phyloP scores from a whole-genome alignment of 2,888 invertebrate species.

The Teleiodes luculella region DNA sequence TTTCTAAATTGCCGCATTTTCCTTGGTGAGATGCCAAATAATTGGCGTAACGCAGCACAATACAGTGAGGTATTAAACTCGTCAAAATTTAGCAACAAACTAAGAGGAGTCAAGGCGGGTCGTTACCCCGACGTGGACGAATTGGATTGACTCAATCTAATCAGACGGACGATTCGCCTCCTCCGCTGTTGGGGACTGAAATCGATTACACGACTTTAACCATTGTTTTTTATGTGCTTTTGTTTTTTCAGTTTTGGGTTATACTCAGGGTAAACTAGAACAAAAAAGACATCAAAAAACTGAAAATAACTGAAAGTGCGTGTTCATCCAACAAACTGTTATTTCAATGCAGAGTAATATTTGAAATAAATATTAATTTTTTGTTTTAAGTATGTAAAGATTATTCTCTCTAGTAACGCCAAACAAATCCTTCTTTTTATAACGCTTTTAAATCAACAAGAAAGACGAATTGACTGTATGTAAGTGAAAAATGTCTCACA shows the following conservation, averaged over 20 bases:
- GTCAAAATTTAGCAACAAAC: background rate
- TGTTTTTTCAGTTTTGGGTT: too few relatives aligned
- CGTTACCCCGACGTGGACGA: slow-evolving; percentile 2
- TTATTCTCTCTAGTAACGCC: too few relatives aligned
- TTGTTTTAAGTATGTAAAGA: too few relatives aligned
- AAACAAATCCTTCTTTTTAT: too few relatives aligned
- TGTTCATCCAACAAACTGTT: too few relatives aligned
- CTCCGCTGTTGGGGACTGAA: background rate
- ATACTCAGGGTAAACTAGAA: too few relatives aligned
- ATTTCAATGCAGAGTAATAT: too few relatives aligned
- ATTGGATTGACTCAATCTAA: slow-evolving; percentile 22
- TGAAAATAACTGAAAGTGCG: background rate
- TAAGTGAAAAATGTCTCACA: background rate
- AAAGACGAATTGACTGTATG: too few relatives aligned
- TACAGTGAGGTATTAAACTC: background rate
- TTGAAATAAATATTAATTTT: too few relatives aligned
- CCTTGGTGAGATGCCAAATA: background rate
- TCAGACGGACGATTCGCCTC: slow-evolving; percentile 17
- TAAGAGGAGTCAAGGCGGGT: slow-evolving; percentile 5
- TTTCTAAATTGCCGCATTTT: background rate
- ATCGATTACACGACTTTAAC: too few relatives aligned
- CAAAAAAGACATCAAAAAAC: background rate
- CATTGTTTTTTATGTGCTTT: too few relatives aligned
- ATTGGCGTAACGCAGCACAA: background rate
- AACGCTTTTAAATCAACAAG: background rate